phyloP scores from a whole-genome alignment of 2,888 invertebrate species.

The Drosophila nr. fundita region DNA sequence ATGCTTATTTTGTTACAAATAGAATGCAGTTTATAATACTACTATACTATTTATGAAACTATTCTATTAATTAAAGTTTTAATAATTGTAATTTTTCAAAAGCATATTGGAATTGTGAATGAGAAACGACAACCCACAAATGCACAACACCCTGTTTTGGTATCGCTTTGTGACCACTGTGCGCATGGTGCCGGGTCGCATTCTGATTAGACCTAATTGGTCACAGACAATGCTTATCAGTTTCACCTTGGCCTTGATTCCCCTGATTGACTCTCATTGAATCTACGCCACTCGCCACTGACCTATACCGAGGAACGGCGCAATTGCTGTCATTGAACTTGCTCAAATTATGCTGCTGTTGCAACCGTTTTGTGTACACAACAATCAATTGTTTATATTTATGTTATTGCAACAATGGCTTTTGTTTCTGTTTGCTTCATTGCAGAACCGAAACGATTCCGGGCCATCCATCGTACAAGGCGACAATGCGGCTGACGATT shows the following conservation, averaged over 20 bases:
- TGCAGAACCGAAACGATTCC: constrained; percentile 89
- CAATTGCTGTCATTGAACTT: constrained; percentile 78
- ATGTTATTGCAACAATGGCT: constrained; percentile 2
- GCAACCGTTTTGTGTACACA: not conserved
- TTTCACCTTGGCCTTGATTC: constrained; percentile 81
- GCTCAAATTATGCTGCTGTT: constrained; percentile 26
- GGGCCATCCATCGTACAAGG: constrained; percentile 91
- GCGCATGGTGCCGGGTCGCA: constrained; percentile 52
- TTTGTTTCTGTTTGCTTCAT: constrained; percentile 29
- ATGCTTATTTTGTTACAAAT: not conserved
- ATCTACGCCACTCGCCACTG: constrained; percentile 44
- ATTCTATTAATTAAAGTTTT: not conserved
- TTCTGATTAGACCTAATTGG: constrained; percentile 68
- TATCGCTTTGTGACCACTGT: constrained; percentile 36
- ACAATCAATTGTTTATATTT: not conserved
- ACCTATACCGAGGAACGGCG: constrained; percentile 58
- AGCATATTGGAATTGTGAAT: not conserved
- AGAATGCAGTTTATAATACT: not conserved
- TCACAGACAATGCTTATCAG: constrained; percentile 59
- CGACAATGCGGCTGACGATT: constrained; percentile 94
- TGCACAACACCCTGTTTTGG: not conserved
- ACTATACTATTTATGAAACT: not conserved
- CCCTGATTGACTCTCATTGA: constrained; percentile 64
- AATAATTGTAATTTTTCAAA: not conserved
- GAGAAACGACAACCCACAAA: not conserved